Evolutionary conservation across 2,113 vertebrate genomes (phyloP), one percentile per base, ranked within the genome.

Genomic region (Limnothrissa miodon): DNA sequence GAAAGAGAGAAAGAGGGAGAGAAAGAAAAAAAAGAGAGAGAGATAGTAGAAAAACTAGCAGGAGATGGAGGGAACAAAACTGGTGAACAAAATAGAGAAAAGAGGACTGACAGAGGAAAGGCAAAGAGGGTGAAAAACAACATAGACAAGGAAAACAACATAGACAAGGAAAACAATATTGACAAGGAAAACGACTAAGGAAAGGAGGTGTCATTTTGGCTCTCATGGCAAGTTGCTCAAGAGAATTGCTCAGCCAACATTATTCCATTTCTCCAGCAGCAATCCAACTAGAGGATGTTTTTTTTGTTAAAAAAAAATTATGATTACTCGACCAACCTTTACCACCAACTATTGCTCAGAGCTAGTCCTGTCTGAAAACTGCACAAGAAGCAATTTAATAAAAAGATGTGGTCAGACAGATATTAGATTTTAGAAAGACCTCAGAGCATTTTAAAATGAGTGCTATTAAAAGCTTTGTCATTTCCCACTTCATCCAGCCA

Each of bases 41-140:
- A 13, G 45, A 46, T 0, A 11, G 15, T 48, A 15, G 51, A 53
- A 21, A 56, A 19, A 5, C 5, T 23, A 23, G 51, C 5, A 56
- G 19, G 5, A 19, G 21, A 5, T 6, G 21, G 51, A 56, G 19
- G 6, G 51, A 56, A 21, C 6, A 21, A 45, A n/a, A n/a, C n/a
- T n/a, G n/a, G n/a, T n/a, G n/a, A n/a, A n/a, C 46, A 44, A 74
- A 79, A 45, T 84, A 51, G 78, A 8, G 23, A 70, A 83, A 44
- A 80, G 42, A 59, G 62, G 48, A 80, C n/a, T 8, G 19, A 17
- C 29, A 81, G 80, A 23, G 48, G 56, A 29, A 21, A 39, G 17
- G 15, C 29, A 46, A 5, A 39, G 45, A 1, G 29, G 81, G 59
- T 80, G 10, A 53, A 29, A 21, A 23, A 6, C 21, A 23, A 56